phyloP scores from a whole-genome alignment of 2,888 invertebrate genomes.

The Teleiodes luculella region DNA sequence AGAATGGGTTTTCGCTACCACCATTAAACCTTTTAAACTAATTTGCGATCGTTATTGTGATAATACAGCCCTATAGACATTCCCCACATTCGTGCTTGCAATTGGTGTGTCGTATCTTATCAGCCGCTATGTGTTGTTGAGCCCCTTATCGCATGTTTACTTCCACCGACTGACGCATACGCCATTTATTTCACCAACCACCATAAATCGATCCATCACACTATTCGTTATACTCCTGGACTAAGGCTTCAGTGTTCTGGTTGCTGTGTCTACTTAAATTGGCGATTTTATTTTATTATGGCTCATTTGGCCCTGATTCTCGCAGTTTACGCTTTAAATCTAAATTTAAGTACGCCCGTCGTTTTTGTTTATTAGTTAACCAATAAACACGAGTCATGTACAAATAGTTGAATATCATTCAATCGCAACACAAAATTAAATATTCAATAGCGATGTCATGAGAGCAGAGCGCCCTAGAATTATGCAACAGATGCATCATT shows the following conservation, averaged over 20 bases:
- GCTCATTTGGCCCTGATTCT: no score
- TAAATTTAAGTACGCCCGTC: no score
- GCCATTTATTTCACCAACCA: conserved; percentile 22
- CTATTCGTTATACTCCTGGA: conserved; percentile 7
- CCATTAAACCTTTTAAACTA: no score
- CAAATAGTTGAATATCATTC: no score
- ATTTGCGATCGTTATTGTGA: no score
- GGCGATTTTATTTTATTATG: conserved; percentile 24
- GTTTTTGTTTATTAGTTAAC: no score
- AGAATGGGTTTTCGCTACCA: neutral
- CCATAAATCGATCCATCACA: conserved; percentile 24
- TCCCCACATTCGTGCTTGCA: conserved; percentile 38
- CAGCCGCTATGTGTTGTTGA: conserved; percentile 37
- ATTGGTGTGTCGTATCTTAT: conserved; percentile 56
- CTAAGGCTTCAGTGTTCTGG: neutral
- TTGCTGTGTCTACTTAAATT: conserved; percentile 15
- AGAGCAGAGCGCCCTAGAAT: no score
- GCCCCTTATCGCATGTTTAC: conserved; percentile 46
- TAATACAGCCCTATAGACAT: conserved; percentile 24
- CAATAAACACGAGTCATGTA: no score
- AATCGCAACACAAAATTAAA: no score
- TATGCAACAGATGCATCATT: no score
- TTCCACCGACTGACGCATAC: conserved; percentile 36
- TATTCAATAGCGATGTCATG: no score
- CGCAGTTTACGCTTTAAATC: no score